These are phyloP conservation scores for Zaprionus davidi DNA, from an alignment of 1,140 invertebrate genomes.

Conservation along the genomic window DNA sequence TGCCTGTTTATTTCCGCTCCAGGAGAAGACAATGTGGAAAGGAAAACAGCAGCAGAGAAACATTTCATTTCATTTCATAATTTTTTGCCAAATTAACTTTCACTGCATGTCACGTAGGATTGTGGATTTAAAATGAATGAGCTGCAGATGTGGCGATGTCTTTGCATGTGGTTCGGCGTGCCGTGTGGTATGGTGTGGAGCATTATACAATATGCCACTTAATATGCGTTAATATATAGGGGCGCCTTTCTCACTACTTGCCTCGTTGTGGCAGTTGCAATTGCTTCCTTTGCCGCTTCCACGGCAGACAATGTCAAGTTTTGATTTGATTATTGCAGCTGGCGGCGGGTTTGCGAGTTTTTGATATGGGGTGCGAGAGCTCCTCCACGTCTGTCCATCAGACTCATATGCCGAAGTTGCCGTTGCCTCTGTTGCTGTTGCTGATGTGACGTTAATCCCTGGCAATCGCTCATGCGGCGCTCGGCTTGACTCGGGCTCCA, in stretches of 20 bases:
- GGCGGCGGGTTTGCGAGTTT: slow-evolving; percentile 3
- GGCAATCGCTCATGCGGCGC: slow-evolving; percentile 66
- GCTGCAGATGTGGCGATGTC: slow-evolving; percentile 40
- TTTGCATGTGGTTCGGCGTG: slow-evolving; percentile 35
- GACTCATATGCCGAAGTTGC: neutral
- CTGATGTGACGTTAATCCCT: slow-evolving; percentile 56
- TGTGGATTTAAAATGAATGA: slow-evolving; percentile 47
- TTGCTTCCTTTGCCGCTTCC: slow-evolving; percentile 59
- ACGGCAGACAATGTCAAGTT: slow-evolving; percentile 74
- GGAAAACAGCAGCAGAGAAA: slow-evolving; percentile 66
- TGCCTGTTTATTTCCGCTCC: slow-evolving; percentile 47
- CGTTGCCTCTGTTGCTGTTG: neutral
- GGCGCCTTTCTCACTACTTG: slow-evolving; percentile 39
- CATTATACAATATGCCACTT: slow-evolving; percentile 50
- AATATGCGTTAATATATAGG: slow-evolving; percentile 54
- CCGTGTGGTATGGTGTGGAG: neutral
- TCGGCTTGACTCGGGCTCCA: slow-evolving; percentile 60
- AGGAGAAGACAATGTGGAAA: slow-evolving; percentile 51
- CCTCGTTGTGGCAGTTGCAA: slow-evolving; percentile 12
- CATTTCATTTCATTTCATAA: slow-evolving; percentile 74
- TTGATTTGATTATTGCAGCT: slow-evolving; percentile 66
- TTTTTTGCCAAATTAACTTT: slow-evolving; percentile 79
- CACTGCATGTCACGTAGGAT: slow-evolving; percentile 75
- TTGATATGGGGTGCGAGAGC: neutral
- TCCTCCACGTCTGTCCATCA: neutral